Conservation (phyloP, 2,888 invertebrate genomes). For the Tetramorium bicarinatum region DNA sequence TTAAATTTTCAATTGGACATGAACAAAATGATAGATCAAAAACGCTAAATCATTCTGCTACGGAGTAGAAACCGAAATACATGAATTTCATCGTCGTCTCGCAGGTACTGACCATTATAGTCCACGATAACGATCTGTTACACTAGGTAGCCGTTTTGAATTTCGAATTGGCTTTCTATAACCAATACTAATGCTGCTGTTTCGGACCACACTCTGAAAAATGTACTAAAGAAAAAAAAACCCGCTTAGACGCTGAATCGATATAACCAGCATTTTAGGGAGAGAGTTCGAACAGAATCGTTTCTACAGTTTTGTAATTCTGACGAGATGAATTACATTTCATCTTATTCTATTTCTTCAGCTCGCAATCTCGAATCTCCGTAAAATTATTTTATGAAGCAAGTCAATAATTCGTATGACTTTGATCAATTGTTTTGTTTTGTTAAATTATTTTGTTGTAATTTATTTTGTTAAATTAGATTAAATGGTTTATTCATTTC, state of each 20-base stretch:
- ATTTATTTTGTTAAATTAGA: not conserved
- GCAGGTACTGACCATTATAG: not conserved
- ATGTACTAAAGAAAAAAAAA: constrained; percentile 46
- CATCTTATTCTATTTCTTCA: not conserved
- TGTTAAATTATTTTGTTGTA: not conserved
- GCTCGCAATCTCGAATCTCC: not conserved
- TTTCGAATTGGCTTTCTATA: constrained; percentile 49
- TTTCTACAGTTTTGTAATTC: constrained; percentile 40
- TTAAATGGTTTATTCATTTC: too few relatives aligned
- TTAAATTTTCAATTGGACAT: constrained; percentile 12
- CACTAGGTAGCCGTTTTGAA: not conserved
- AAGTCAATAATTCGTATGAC: not conserved
- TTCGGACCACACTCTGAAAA: not conserved
- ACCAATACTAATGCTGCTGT: constrained; percentile 3
- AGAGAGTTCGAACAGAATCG: constrained; percentile 16
- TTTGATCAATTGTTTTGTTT: constrained; percentile 9
- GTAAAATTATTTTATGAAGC: not conserved
- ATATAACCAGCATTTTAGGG: constrained; percentile 31
- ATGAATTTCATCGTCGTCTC: not conserved
- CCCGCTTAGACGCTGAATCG: not conserved
- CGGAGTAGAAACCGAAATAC: not conserved
- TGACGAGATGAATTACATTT: constrained; percentile 23
- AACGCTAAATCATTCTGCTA: not conserved
- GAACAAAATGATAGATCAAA: not conserved
- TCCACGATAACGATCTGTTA: constrained; percentile 16